Evolutionary conservation across 2,888 invertebrate species (phyloP).

Genomic region (Prostheceraeus crozeri): DNA sequence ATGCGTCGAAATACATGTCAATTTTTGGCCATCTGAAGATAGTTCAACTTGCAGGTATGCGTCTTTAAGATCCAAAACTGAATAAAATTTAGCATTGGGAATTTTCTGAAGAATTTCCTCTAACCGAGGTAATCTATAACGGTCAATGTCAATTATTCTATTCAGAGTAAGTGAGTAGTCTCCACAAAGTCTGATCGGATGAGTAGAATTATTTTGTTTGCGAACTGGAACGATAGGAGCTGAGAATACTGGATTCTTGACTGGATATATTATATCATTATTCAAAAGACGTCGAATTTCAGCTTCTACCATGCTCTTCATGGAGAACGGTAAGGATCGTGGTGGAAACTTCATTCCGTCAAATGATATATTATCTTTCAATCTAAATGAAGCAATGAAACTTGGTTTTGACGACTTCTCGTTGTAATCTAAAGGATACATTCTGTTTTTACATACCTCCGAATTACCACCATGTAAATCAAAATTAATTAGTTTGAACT

Average conservation of each 20-base stretch:
- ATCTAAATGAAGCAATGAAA: slow-evolving; percentile 7
- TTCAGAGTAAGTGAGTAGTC: slow-evolving; percentile 30
- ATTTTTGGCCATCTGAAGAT: slow-evolving; percentile 11
- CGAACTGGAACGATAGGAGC: slow-evolving; percentile 29
- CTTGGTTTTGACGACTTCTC: too few species aligned
- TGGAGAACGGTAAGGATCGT: slow-evolving; percentile 25
- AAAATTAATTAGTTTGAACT: too few species aligned
- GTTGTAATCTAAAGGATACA: too few species aligned
- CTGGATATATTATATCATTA: slow-evolving; percentile 24
- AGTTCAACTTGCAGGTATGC: slow-evolving; percentile 32
- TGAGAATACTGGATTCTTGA: slow-evolving; percentile 23
- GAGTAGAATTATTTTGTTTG: slow-evolving; percentile 23
- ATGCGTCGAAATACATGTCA: slow-evolving; percentile 34
- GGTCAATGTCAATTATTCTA: slow-evolving; percentile 25
- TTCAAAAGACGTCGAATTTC: background rate
- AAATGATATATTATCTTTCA: background rate
- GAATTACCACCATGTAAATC: too few species aligned
- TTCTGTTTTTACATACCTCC: too few species aligned
- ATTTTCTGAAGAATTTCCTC: slow-evolving; percentile 28
- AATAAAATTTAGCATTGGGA: slow-evolving; percentile 18
- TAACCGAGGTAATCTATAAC: slow-evolving; percentile 20
- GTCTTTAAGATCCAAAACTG: slow-evolving; percentile 24
- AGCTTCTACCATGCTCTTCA: slow-evolving; percentile 23
- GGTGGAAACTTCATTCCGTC: slow-evolving; percentile 26
- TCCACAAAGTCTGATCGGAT: slow-evolving; percentile 25